Base-by-base conservation (phyloP, 1,140 invertebrate genomes). In the Gonatopus flavifemur region DNA sequence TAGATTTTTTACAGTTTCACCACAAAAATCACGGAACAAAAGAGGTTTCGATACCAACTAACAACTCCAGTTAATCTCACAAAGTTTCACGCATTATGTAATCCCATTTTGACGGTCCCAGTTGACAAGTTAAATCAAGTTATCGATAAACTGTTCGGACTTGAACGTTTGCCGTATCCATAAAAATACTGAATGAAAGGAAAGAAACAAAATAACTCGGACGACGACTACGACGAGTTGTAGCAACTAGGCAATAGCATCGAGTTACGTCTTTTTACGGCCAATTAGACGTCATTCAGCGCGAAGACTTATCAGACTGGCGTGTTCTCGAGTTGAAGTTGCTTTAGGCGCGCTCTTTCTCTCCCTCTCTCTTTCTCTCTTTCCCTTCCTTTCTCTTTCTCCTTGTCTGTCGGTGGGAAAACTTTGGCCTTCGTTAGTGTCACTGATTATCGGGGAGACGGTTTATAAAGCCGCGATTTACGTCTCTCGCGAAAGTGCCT, bases 221-320 rank as follows among this genome's bases (percentile, higher is more conserved):
- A 12, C 38, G 13, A 12, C 42, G 22, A 16, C 25, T 31, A 32
- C 15, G 47, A 31, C 13, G 28, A 19, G 33, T 22, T 43, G 31
- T 30, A 41, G 25, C n/a, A n/a, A n/a, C n/a, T n/a, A n/a, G n/a
- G n/a, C n/a, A n/a, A n/a, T n/a, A n/a, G n/a, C n/a, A n/a, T n/a
- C n/a, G n/a, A n/a, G n/a, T n/a, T n/a, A n/a, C n/a, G n/a, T n/a
- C n/a, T n/a, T n/a, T n/a, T n/a, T n/a, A n/a, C n/a, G n/a, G n/a
- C 48, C 57, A 60, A 60, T 60, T 60, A 60, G 52, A 45, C 37
- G 40, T 54, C 45, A 59, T 60, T 60, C 57, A 55, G 20, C 28
- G 44, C 13, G 43, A 30, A 25, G 49, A 43, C 33, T 52, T 60
- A 42, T 58, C 42, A 48, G 44, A 55, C 52, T 21, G 30, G 20